Evolutionary conservation across 2,888 invertebrate species (phyloP), one percentile per base, ranked within the genome.

Genomic region (Hirtodrosophila confusa): DNA sequence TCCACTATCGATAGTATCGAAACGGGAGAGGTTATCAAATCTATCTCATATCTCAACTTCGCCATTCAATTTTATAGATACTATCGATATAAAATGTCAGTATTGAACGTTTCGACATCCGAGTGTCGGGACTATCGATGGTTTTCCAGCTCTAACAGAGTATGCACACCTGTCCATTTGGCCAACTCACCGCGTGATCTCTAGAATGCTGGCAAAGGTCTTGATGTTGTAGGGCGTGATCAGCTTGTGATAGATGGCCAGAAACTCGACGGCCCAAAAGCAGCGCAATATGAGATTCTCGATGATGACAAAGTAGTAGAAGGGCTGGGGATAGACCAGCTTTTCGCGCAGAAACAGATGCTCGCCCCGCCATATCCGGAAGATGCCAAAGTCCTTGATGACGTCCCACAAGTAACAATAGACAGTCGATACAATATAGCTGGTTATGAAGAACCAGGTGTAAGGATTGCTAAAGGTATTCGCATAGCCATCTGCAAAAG

Each of bases 371-470:
- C 96, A 96, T 48, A 95, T 94, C 88, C 97, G 97, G 86, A 98
- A 95, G 53, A 99, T 93, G 0, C 98, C 98, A 98, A 99, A 99
- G 92, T 99, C 99, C 95, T 98, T 96, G 91, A 96, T 96, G 31
- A 99, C 95, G 91, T 99, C 99, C 99, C 99, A 99, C 4, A 96
- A 94, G 91, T 97, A 97, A 0, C 98, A 97, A 91, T 99, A 99
- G 56, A 96, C 93, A 0, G 98, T 98, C 60, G 97, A 97, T 9
- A 98, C 91, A 11, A 98, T 89, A 85, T 95, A 95, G 60, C 96
- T 94, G 10, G 93, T 93, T 62, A 99, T 93, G 96, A 98, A 98
- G 48, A 96, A 92, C 93, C 97, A 97, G 54, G 97, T 94, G 92
- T 94, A 97, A 33, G 96, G 96, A 90, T 96, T 97, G 78, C 94